phyloP scores from a whole-genome alignment of 2,797 vertebrate species.

The Crotalus adamanteus region DNA sequence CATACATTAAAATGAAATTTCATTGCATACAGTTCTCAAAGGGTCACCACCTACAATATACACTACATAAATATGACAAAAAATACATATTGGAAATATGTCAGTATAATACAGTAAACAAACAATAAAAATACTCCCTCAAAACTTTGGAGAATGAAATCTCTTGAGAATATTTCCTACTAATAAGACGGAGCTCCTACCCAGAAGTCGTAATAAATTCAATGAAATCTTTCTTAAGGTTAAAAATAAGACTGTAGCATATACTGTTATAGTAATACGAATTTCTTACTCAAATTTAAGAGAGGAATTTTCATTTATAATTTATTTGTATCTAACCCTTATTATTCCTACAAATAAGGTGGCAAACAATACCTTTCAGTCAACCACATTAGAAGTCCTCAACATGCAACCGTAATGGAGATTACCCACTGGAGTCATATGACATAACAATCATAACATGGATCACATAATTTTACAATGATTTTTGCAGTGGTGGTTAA shows the following conservation, averaged over 20 bases:
- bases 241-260: not conserved
- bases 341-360: not conserved
- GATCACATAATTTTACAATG: not conserved
- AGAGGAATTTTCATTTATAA: not conserved
- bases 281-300: not conserved
- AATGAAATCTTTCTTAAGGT: not conserved
- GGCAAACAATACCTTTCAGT: not conserved
- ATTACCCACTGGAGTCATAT: not conserved
- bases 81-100: not conserved
- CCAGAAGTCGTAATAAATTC: not conserved
- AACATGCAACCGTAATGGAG: not conserved
- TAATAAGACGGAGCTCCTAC: not conserved
- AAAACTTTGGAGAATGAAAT: not conserved
- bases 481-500: not conserved
- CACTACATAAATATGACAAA: no score
- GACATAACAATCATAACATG: not conserved
- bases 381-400: not conserved
- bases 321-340: not conserved
- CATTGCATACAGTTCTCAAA: no score
- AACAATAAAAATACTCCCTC: not conserved
- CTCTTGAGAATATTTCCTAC: not conserved
- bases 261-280: not conserved
- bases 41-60: no score
- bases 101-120: not conserved
- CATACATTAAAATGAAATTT: no score